Conservation (phyloP, 2,888 invertebrate genomes). For the Alentia gelatinosa region DNA sequence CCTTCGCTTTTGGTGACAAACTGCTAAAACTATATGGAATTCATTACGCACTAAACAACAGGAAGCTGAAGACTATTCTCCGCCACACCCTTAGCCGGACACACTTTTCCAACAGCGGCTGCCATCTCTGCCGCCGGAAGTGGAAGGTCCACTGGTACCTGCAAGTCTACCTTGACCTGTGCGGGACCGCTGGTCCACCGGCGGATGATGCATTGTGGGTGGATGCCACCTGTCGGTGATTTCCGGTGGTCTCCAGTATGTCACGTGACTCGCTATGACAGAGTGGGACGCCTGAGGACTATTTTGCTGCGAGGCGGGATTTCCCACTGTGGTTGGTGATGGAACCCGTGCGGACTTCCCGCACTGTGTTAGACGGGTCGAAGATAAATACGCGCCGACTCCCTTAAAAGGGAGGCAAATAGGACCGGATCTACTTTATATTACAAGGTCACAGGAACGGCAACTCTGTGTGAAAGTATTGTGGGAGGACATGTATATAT, state of each 20-base stretch:
- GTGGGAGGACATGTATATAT: neutral
- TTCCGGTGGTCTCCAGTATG: constrained; percentile 8
- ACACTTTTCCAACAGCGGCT: neutral
- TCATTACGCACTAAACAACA: too few relatives aligned
- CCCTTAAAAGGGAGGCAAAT: constrained; percentile 1
- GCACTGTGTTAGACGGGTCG: neutral
- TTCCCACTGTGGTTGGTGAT: neutral
- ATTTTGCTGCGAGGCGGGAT: neutral
- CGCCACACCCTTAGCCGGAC: too few relatives aligned
- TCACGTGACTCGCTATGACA: constrained; percentile 19
- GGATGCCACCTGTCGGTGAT: constrained; percentile 6
- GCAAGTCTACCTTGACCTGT: neutral
- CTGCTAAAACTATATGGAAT: too few relatives aligned
- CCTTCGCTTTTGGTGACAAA: too few relatives aligned
- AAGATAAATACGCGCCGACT: neutral
- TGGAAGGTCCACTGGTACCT: neutral
- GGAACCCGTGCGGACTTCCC: neutral
- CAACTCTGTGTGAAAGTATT: neutral
- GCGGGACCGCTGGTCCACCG: neutral
- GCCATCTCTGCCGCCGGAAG: neutral
- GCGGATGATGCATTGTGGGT: neutral
- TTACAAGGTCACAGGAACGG: neutral
- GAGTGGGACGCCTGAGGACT: neutral
- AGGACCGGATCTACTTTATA: neutral
- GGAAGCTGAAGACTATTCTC: too few relatives aligned